Evolutionary conservation across 2,888 invertebrate genomes (phyloP).

Genomic region (Chesias legatella): DNA sequence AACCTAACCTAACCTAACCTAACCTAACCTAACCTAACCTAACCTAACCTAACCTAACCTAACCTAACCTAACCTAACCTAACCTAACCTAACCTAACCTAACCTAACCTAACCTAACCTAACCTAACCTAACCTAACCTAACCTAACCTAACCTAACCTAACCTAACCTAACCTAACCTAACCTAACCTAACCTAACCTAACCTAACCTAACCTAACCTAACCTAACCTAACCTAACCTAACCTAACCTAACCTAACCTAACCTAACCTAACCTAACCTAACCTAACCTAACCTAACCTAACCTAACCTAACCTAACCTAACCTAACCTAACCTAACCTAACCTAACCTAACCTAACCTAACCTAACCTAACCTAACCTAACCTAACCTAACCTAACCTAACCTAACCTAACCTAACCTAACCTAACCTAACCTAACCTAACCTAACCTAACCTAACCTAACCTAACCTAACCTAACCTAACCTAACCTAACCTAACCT

Average conservation of each 20-base stretch:
- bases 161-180: constrained; percentile 21
- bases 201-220: constrained; percentile 23
- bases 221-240: constrained; percentile 25
- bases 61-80: constrained; percentile 20
- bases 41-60: constrained; percentile 23
- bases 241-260: constrained; percentile 24
- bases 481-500: constrained; percentile 16
- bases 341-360: constrained; percentile 16
- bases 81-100: constrained; percentile 18
- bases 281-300: constrained; percentile 16
- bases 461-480: constrained; percentile 16
- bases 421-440: constrained; percentile 16
- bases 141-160: constrained; percentile 22
- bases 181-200: constrained; percentile 20
- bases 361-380: constrained; percentile 18
- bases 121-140: constrained; percentile 7
- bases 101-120: constrained; percentile 18
- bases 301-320: constrained; percentile 14
- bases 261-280: constrained; percentile 20
- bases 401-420: constrained; percentile 10
- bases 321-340: constrained; percentile 17
- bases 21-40: constrained; percentile 25
- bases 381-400: constrained; percentile 16
- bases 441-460: constrained; percentile 16
- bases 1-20: constrained; percentile 25